Evolutionary conservation across 2,888 invertebrate genomes (phyloP).

Genomic region (Lobophora halterata): DNA sequence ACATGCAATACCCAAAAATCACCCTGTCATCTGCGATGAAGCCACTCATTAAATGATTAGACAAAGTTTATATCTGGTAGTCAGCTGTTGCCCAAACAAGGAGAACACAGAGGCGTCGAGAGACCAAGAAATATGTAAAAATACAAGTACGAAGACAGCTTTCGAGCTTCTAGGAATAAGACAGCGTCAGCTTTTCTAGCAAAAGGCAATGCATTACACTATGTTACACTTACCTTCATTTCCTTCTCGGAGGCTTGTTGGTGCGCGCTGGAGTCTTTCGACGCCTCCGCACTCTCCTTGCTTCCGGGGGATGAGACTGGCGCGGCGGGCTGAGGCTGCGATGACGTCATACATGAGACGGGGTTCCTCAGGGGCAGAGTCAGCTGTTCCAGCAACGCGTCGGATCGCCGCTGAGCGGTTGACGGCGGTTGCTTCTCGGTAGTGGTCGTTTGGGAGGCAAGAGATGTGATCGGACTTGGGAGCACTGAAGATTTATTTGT

Average conservation of each 20-base stretch:
- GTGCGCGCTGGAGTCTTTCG: constrained; percentile 55
- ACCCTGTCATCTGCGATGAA: no score
- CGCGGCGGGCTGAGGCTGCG: constrained; percentile 43
- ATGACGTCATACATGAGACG: constrained; percentile 46
- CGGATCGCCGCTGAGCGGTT: constrained; percentile 67
- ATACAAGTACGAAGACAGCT: no score
- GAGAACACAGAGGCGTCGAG: no score
- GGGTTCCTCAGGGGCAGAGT: constrained; percentile 66
- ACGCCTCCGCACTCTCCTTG: constrained; percentile 62
- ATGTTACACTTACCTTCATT: constrained; percentile 55
- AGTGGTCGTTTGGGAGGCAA: constrained; percentile 59
- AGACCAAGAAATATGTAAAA: no score
- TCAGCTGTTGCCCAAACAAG: no score
- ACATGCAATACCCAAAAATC: no score
- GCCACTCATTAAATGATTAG: no score
- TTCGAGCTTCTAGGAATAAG: no score
- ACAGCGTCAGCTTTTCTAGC: no score
- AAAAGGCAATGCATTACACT: no score
- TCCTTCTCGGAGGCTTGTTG: constrained; percentile 62
- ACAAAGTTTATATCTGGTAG: no score
- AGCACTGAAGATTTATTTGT: constrained; percentile 67
- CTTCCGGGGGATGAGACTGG: constrained; percentile 55
- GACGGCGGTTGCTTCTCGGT: constrained; percentile 65
- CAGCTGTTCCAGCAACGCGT: constrained; percentile 68
- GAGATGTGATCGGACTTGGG: constrained; percentile 63